Evolutionary conservation across 35 echinoderm and acorn worm species (phyloP).

Genomic region (Anneissia japonica): DNA sequence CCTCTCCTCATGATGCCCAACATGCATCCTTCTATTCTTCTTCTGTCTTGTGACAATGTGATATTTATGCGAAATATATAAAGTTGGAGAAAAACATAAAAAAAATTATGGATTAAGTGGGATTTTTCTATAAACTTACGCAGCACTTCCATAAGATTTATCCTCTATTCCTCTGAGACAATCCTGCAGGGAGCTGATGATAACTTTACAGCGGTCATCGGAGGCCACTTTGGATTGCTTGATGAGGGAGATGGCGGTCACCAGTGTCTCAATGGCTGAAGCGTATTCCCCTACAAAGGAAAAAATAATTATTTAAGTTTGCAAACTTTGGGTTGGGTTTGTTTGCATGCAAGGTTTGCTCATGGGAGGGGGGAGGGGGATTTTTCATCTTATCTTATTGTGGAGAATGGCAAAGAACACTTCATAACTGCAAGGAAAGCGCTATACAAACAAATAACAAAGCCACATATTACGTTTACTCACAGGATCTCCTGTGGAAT

Average conservation of each 20-base stretch:
- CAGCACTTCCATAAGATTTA: constrained; percentile 83
- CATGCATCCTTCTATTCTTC: neutral
- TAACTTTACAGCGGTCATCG: constrained; percentile 88
- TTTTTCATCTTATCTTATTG: no score
- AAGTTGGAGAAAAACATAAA: neutral
- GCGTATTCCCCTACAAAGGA: constrained; percentile 52
- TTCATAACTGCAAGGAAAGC: no score
- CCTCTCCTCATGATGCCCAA: neutral
- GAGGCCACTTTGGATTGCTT: constrained; percentile 89
- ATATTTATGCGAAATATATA: neutral
- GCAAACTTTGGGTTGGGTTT: no score
- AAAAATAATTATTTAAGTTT: no score
- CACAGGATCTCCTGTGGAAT: no score
- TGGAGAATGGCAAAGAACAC: no score
- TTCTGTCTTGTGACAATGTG: neutral
- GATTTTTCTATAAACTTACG: constrained; percentile 18
- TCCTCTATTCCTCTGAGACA: constrained; percentile 92
- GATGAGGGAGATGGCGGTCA: constrained; percentile 92
- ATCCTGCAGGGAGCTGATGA: constrained; percentile 88
- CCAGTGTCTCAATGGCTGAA: constrained; percentile 90
- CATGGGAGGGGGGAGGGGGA: no score
- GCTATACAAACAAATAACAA: no score
- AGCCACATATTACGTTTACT: no score
- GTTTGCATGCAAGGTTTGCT: no score
- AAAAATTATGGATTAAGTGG: neutral